Percentiles rank a stretch among this genome's conserved stretches.
Evolutionary conservation across 2,797 vertebrate genomes (phyloP).

Genomic region (Helicolenus hilgendorfi): DNA sequence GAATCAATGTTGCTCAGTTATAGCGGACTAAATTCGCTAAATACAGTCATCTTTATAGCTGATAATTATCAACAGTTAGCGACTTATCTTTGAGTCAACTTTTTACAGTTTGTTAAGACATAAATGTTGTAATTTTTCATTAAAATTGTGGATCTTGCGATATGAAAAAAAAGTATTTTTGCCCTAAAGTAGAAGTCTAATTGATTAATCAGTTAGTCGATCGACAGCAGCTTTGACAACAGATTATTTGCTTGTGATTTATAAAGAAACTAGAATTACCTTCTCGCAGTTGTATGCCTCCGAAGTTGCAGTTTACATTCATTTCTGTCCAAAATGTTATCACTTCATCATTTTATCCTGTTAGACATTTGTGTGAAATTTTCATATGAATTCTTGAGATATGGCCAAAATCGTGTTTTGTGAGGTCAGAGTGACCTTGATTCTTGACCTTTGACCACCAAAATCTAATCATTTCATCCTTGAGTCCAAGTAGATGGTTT

Average conservation of each 20-base stretch:
- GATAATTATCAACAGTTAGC: neutral
- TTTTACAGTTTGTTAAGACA: neutral
- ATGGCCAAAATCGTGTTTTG: too few species aligned
- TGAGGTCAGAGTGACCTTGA: too few species aligned
- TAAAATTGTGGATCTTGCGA: accelerated
- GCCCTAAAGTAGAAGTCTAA: neutral
- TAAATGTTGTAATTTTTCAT: neutral
- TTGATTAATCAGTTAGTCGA: neutral
- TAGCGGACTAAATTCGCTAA: neutral
- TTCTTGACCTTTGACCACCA: too few species aligned
- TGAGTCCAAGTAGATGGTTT: too few species aligned
- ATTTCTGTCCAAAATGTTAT: too few species aligned
- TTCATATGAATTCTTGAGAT: too few species aligned
- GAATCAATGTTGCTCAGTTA: neutral
- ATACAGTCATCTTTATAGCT: neutral
- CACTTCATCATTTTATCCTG: too few species aligned
- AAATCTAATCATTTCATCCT: too few species aligned
- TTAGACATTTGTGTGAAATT: too few species aligned
- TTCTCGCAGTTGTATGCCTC: too few species aligned
- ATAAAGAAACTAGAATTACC: neutral
- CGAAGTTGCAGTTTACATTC: too few species aligned
- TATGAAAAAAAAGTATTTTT: neutral
- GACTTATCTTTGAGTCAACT: neutral
- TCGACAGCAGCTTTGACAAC: neutral
- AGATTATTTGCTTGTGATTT: neutral